Percentiles rank a stretch among this genome's conserved stretches.
phyloP scores from a whole-genome alignment of 2,888 invertebrate genomes.

The Ornithoptera priamus region DNA sequence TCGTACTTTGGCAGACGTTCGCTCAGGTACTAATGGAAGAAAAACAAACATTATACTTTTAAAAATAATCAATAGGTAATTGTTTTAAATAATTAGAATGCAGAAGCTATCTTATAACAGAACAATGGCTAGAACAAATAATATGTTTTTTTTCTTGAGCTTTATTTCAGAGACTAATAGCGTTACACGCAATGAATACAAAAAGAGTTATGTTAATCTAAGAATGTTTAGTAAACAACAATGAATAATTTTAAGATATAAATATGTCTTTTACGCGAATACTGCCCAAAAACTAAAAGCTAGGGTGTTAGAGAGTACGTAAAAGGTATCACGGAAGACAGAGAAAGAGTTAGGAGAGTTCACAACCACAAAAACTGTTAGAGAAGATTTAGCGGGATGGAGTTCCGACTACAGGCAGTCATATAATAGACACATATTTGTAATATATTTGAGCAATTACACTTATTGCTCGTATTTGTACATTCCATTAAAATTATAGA shows the following conservation, averaged over 20 bases:
- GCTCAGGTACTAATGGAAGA: constrained; percentile 67
- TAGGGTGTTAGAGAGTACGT: constrained; percentile 44
- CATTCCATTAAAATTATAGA: constrained; percentile 56
- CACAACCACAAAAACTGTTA: constrained; percentile 68
- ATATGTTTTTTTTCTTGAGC: constrained; percentile 36
- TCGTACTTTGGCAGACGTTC: constrained; percentile 47
- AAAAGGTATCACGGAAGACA: constrained; percentile 66
- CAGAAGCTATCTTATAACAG: constrained; percentile 25
- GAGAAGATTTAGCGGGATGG: constrained; percentile 39
- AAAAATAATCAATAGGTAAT: constrained; percentile 18
- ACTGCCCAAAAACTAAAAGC: constrained; percentile 68
- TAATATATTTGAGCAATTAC: constrained; percentile 60
- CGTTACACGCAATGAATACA: constrained; percentile 49
- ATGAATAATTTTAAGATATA: constrained; percentile 53
- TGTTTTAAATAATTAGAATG: constrained; percentile 32
- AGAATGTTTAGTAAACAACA: constrained; percentile 49
- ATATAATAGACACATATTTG: constrained; percentile 31
- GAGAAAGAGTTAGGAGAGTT: constrained; percentile 58
- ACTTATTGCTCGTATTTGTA: constrained; percentile 65
- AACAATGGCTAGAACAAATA: constrained; percentile 32
- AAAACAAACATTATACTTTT: constrained; percentile 45
- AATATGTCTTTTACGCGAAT: constrained; percentile 77
- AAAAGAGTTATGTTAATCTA: constrained; percentile 45
- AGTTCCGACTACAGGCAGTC: constrained; percentile 39
- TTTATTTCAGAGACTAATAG: constrained; percentile 47